Base-by-base conservation (phyloP, 2,888 invertebrate genomes). In the Xylocampa areola region DNA sequence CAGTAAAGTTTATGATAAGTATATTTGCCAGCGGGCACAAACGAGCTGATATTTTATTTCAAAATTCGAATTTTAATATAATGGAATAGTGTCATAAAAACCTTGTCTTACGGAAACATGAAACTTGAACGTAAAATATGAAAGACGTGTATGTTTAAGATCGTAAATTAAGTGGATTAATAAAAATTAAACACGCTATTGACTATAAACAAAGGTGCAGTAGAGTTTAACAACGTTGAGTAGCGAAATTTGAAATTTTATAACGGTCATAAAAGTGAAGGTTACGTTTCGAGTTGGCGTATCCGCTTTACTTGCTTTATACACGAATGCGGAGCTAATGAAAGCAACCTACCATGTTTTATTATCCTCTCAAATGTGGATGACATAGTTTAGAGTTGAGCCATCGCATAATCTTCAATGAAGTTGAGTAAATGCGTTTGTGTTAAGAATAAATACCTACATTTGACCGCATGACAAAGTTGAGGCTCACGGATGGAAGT, bases 201-300 rank as follows among this genome's bases (percentile, higher is more conserved):
- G 73, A 64, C 70, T 58, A 63, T 76, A 76, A 79, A 80, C 77
- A 77, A 78, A 68, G 67, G 70, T 68, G 64, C 49, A 67, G 55
- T 49, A 35, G 62, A 69, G 47, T 74, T 79, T 82, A 79, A 84
- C 80, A 79, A 74, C 77, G 78, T 76, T 80, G 85, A 88, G 85
- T 82, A 82, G 86, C 79, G 77, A 86, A 90, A 89, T 91, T 90
- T 87, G 78, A 89, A 88, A 88, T 91, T 91, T 92, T 91, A 91
- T 89, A 84, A 76, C 83, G 65, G 76, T 84, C 90, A 82, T 92
- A 89, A 92, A 91, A 87, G 77, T 75, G 79, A 80, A 86, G 87
- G 87, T 87, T 88, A 85, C 82, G 85, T 86, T 85, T 86, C 79
- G 79, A 80, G 85, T 84, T 80, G 76, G 80, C 68, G 81, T 84